Evolutionary conservation across 2,888 invertebrate species (phyloP), one percentile per base, ranked within the genome.

Genomic region (Biston betularia): DNA sequence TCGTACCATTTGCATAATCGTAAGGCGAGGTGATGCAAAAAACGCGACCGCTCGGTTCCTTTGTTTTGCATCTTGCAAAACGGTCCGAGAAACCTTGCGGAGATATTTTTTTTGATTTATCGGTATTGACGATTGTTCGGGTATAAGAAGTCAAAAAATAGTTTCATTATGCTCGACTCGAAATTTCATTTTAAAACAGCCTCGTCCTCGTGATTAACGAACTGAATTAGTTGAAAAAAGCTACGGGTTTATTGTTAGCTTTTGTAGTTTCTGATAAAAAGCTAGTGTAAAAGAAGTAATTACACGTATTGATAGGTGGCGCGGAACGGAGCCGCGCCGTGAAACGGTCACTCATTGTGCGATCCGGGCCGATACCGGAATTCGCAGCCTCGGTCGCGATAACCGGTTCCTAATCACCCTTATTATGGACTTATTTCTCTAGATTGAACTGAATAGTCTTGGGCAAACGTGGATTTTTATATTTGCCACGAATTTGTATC

Each of bases 1-100:
- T 88, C 81, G 81, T 81, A 76, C 87, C 81, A 92, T 92, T 93
- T 93, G 92, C 93, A 93, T 93, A 93, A 91, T 89, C 90, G 85
- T 88, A 85, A 87, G 83, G 85, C 86, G 83, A 91, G 86, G 85
- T 84, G 80, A 82, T 78, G 87, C 85, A 91, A 93, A 93, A 92
- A 92, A 42, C 85, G 77, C 75, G 81, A 79, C 75, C 74, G 84
- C 87, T 89, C 88, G 89, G 86, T 88, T 88, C 85, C 81, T 86
- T 90, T 90, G 86, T 89, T 86, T 86, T 75, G 84, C 79, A 82
- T 82, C 81, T 85, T 83, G 87, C 86, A 82, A 86, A 89, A 88
- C 83, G 80, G 77, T 83, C 82, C 83, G 86, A 87, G 82, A 87
- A 83, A 81, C 79, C 77, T 84, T 87, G 82, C 81, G 90, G 85